Evolutionary conservation across 2,888 invertebrate species (phyloP), one percentile per base, ranked within the genome.

Genomic region (Ormyrus rosae): DNA sequence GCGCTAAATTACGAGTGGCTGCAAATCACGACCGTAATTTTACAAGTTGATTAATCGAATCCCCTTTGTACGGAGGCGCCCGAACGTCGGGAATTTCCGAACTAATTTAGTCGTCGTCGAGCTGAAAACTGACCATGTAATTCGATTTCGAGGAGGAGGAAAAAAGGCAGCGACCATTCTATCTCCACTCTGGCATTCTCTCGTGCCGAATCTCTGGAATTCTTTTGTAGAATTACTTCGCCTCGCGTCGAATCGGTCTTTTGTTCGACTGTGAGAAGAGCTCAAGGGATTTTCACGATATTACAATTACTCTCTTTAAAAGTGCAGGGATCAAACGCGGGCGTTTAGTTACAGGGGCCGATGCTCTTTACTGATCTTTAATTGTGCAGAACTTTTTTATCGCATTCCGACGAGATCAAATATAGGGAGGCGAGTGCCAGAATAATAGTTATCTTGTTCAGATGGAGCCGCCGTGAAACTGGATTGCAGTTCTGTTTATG

Each of bases 151-250:
- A 55, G 45, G 55, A 19, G 13, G 64, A 73, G 53, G 64, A 9
- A 68, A 34, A 68, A 5, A 34, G 19, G 19, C 13, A 13, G 9
- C 8, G 34, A 56, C 45, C 6, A 19, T 19, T 19, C 19, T 19
- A 19, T 19, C 19, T 19, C 50, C 13, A 5, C 50, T 9, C 48
- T 11, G 45, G 11, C 50, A 7, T 10, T n/a, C 67, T 53, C 13
- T 19, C 19, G 19, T 1, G 19, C 45, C 50, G n/a, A 63, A 53
- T 61, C 53, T 5, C 73, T 64, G 73, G 63, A 79, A 79, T 79
- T 70, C 68, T 70, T 80, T 80, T 80, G 70, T 65, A 55, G 34
- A 64, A 45, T 53, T 50, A 64, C n/a, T 61, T 67, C 6, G 10
- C 13, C 19, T 19, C 19, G 58, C 51, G 51, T 60, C 9, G 46